A percentile compares a stretch with the other conserved stretches of the same genome.
Conservation (phyloP, 2,113 vertebrate species). For the Melanostigma gelatinosum region DNA sequence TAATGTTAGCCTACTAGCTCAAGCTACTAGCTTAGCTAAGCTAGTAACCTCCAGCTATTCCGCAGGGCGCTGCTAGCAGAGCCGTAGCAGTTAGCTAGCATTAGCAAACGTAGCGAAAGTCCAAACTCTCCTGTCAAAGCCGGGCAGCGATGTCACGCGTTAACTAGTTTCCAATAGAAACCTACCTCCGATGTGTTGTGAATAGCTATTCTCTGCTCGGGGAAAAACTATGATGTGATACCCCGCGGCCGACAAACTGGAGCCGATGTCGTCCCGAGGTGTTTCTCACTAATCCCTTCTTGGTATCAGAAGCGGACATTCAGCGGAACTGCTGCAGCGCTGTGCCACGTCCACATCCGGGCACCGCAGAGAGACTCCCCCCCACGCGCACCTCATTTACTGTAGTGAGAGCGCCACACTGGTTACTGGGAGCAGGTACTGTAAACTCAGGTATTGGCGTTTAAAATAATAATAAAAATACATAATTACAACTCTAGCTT, state of each 20-base stretch:
- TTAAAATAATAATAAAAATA: neutral
- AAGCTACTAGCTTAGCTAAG: constrained; percentile 2
- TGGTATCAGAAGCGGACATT: constrained; percentile 74
- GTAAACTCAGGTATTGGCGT: neutral
- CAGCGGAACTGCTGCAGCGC: constrained; percentile 81
- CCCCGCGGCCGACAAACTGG: constrained; percentile 46
- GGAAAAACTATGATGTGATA: constrained; percentile 28
- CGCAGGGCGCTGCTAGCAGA: neutral
- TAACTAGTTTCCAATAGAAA: neutral
- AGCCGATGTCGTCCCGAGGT: constrained; percentile 69
- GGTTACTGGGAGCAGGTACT: neutral
- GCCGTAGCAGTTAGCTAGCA: neutral
- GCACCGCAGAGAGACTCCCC: constrained; percentile 52
- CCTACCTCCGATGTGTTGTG: constrained; percentile 72
- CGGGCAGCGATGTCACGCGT: constrained; percentile 14
- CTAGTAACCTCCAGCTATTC: constrained; percentile 24
- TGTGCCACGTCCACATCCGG: constrained; percentile 87
- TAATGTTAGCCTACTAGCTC: constrained; percentile 16
- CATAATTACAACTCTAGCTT: neutral
- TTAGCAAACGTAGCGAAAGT: constrained; percentile 40
- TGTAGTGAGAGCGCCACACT: neutral
- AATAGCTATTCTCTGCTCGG: constrained; percentile 45
- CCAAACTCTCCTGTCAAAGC: constrained; percentile 14
- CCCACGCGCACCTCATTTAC: neutral
- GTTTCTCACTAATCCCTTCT: constrained; percentile 80